Base-by-base conservation (phyloP, 53 echinoderm and acorn worm species). In the Mesocentrotus franciscanus region DNA sequence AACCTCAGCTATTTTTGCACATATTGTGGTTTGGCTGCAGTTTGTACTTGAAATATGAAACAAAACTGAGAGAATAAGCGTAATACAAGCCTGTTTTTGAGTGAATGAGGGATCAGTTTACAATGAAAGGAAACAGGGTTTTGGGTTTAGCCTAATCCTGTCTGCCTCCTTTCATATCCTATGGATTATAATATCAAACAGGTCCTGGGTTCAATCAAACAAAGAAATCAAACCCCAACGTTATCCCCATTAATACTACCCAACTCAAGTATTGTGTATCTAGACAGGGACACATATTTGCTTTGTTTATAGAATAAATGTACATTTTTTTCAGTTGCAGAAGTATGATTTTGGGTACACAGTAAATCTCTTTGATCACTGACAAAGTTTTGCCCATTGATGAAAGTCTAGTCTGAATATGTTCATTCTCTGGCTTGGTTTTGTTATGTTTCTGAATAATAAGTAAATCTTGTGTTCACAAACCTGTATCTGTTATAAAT, bases 121-220 rank as follows among this genome's bases (percentile, higher is more conserved):
- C 91, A 91, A 91, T 91, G 66, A 91, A 22, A 58, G 58, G 35
- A 91, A 87, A 57, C 87, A 59, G 58, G 58, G 87, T 56, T 66
- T 33, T 64, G 27, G 68, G 66, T 64, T 66, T 66, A 61, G 18
- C 32, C 11, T 91, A 91, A 91, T 91, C 91, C 91, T 18, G 62
- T 34, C 61, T 91, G 91, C 66, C 91, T 91, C 68, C 91, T 11
- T 16, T 16, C 64, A 64, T 91, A 66, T 91, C 91, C 66, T 35
- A 34, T 17, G 66, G 91, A 91, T 91, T 91, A 91, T 14, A 20
- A 91, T 14, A 20, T 64, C 11, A 39, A 91, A 61, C 6, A 26
- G 91, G 35, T 14, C 16, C 58, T 34, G 58, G 87, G 87, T 36
- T 84, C 18, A 42, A 49, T 84, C 49, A 49, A 84, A 84, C 20